Conservation (phyloP, 2,113 vertebrate genomes). For the Ameiurus melas region DNA sequence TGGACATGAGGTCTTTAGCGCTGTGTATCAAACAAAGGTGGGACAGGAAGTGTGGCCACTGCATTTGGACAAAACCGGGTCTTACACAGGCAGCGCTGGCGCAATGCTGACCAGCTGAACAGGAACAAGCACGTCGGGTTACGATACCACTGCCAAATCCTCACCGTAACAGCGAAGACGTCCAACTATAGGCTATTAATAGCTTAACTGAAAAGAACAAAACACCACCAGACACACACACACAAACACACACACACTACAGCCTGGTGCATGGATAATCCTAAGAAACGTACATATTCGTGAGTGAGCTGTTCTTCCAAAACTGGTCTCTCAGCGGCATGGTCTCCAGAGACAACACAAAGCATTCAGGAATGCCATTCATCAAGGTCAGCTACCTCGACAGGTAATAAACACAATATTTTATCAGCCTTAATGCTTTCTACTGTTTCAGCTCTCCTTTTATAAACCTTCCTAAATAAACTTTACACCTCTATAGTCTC, state of each 20-base stretch:
- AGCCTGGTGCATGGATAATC: background rate
- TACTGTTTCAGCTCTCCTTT: background rate
- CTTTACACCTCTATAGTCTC: background rate
- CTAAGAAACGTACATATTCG: background rate
- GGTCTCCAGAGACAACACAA: background rate
- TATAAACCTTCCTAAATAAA: conserved; percentile 1
- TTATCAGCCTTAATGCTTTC: background rate
- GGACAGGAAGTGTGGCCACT: background rate
- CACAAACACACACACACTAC: background rate
- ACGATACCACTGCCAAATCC: conserved; percentile 3
- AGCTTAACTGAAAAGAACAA: background rate
- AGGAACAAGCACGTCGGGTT: conserved; percentile 27
- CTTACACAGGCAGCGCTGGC: conserved; percentile 6
- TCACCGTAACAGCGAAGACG: conserved; percentile 8
- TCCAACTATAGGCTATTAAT: conserved; percentile 1
- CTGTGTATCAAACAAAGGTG: background rate
- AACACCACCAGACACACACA: too few relatives aligned
- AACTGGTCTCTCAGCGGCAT: background rate
- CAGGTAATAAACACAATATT: conserved; percentile 18
- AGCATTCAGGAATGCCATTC: background rate
- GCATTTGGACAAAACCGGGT: background rate
- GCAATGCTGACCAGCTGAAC: conserved; percentile 20
- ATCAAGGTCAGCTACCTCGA: background rate
- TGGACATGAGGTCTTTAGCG: background rate
- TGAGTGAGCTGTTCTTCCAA: background rate